Percentiles rank a stretch among this genome's conserved stretches.
Conservation (phyloP, 2,797 vertebrate genomes). For the Hemibagrus guttatus region DNA sequence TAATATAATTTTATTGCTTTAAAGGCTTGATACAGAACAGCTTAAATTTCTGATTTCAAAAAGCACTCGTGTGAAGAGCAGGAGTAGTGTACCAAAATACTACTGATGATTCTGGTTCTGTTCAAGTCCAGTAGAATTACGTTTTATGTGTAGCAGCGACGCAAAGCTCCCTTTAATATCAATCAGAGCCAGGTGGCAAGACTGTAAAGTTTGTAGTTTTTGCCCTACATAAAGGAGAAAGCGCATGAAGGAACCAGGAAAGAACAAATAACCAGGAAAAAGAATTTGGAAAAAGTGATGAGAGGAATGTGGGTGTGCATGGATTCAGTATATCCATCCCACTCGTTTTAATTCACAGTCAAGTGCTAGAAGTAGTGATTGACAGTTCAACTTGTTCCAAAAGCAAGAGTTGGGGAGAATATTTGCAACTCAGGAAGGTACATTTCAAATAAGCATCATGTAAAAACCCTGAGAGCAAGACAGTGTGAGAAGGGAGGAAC, state of each 20-base stretch:
- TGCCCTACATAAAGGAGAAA: conserved; percentile 54
- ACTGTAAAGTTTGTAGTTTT: conserved; percentile 44
- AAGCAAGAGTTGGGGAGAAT: conserved; percentile 64
- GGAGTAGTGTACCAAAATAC: conserved; percentile 70
- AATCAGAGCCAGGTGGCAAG: conserved; percentile 69
- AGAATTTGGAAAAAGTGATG: conserved; percentile 16
- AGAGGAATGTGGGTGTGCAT: conserved; percentile 49
- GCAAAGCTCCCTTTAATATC: conserved; percentile 86
- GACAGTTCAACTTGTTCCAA: conserved; percentile 69
- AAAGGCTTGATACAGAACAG: conserved; percentile 91
- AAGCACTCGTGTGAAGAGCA: conserved; percentile 83
- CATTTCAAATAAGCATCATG: conserved; percentile 69
- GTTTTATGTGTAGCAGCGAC: conserved; percentile 83
- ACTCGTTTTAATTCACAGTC: conserved; percentile 82
- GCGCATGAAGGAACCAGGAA: conserved; percentile 44
- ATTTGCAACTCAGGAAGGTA: conserved; percentile 83
- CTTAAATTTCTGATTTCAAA: conserved; percentile 82
- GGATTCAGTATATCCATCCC: conserved; percentile 59
- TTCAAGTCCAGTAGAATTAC: conserved; percentile 69
- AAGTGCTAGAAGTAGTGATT: conserved; percentile 97
- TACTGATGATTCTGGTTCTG: conserved; percentile 56
- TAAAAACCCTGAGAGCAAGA: conserved; percentile 95
- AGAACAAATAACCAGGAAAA: neutral
- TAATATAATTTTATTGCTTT: conserved; percentile 93
- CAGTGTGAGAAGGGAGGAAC: conserved; percentile 59